Conservation (phyloP, 2,797 vertebrate species). For the Clarias fuscus region DNA sequence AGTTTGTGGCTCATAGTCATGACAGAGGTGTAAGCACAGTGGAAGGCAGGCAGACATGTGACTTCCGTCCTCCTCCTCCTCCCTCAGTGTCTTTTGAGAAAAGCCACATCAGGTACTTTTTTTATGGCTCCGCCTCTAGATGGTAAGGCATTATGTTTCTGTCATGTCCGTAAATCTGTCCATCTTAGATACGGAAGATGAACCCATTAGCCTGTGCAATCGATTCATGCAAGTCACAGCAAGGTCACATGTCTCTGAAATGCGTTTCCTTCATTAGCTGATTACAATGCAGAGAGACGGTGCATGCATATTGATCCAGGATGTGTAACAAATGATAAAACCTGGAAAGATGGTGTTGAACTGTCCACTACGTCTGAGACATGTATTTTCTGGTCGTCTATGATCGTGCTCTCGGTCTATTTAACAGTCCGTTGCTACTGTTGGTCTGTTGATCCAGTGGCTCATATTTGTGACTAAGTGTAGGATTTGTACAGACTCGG, state of each 20-base stretch:
- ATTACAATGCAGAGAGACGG: neutral
- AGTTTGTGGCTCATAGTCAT: neutral
- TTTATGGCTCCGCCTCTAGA: too few species aligned
- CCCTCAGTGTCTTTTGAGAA: neutral
- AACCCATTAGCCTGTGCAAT: neutral
- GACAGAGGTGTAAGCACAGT: neutral
- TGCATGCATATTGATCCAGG: too few species aligned
- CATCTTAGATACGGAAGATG: neutral
- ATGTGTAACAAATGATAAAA: too few species aligned
- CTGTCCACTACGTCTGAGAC: too few species aligned
- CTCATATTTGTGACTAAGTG: neutral
- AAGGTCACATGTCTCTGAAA: neutral
- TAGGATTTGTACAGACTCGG: neutral
- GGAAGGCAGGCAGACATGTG: neutral
- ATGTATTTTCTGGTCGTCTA: neutral
- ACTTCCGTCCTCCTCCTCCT: neutral
- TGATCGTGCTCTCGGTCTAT: neutral
- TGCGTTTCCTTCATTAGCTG: neutral
- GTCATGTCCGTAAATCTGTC: neutral
- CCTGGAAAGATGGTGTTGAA: too few species aligned
- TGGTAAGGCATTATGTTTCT: too few species aligned
- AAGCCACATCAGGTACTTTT: neutral
- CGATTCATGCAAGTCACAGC: neutral
- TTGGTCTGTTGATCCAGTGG: neutral
- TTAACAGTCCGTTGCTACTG: neutral